A percentile compares a stretch with the other conserved stretches of the same genome.
phyloP scores from a whole-genome alignment of 2,113 vertebrate species.

The Rostratula benghalensis region DNA sequence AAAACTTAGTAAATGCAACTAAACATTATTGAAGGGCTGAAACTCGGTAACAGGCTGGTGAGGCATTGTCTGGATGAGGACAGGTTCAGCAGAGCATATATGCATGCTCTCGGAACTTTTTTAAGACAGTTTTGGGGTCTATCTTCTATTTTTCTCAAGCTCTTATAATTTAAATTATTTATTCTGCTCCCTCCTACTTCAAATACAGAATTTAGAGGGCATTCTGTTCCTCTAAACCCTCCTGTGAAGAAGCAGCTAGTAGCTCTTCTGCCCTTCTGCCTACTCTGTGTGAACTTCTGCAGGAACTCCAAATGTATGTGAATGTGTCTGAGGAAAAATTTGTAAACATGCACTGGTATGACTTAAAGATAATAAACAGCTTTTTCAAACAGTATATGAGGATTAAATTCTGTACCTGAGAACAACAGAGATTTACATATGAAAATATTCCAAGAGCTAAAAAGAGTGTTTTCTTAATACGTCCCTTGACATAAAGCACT shows the following conservation, averaged over 20 bases:
- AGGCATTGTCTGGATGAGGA: background rate
- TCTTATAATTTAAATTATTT: background rate
- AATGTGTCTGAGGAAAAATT: background rate
- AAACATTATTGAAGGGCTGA: background rate
- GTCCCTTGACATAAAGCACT: background rate
- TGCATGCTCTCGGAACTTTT: background rate
- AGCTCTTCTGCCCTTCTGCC: background rate
- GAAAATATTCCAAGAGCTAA: background rate
- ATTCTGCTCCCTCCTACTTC: background rate
- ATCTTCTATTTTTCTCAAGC: background rate
- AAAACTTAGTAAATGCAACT: background rate
- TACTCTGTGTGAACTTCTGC: background rate
- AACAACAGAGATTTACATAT: background rate
- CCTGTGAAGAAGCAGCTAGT: background rate
- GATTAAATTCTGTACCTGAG: background rate
- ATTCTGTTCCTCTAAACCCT: background rate
- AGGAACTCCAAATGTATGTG: background rate
- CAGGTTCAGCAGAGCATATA: background rate
- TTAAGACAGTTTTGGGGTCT: background rate
- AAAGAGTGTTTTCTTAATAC: background rate
- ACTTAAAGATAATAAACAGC: background rate
- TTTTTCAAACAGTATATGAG: background rate
- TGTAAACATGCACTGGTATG: background rate
- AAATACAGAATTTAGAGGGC: background rate
- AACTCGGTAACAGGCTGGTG: background rate